Evolutionary conservation across 2,888 invertebrate species (phyloP).

Genomic region (Sturmia bella): DNA sequence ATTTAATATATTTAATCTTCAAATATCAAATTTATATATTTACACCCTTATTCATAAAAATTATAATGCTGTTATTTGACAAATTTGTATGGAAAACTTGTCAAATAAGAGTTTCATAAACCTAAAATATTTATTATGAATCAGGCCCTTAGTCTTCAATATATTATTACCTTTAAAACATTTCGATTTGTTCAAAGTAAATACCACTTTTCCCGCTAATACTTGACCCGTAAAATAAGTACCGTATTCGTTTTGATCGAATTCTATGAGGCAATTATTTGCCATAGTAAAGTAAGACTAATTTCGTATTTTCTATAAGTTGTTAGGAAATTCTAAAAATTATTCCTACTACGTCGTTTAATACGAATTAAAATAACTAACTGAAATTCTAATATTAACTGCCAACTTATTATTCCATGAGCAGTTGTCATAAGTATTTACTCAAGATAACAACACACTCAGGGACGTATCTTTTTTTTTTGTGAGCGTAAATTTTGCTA

Average conservation of each 20-base stretch:
- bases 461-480: too few species aligned
- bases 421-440: conserved; percentile 3
- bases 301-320: not conserved
- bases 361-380: conserved; percentile 45
- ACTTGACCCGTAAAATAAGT: conserved; percentile 82
- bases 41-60: too few species aligned
- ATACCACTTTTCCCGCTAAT: conserved; percentile 78
- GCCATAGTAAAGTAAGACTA: conserved; percentile 71
- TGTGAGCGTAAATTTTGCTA: too few species aligned
- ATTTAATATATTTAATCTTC: too few species aligned
- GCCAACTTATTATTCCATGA: not conserved
- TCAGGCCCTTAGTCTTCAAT: too few species aligned
- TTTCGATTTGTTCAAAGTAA: conserved; percentile 78
- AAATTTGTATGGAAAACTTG: too few species aligned
- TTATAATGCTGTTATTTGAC: too few species aligned
- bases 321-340: too few species aligned
- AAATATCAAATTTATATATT: too few species aligned
- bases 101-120: too few species aligned
- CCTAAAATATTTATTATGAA: too few species aligned
- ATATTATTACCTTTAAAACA: conserved; percentile 77
- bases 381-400: conserved; percentile 11
- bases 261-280: conserved; percentile 77
- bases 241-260: conserved; percentile 86
- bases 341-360: too few species aligned
- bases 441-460: conserved; percentile 21